Evolutionary conservation across 2,888 invertebrate genomes (phyloP).

Genomic region (Encarsia formosa): DNA sequence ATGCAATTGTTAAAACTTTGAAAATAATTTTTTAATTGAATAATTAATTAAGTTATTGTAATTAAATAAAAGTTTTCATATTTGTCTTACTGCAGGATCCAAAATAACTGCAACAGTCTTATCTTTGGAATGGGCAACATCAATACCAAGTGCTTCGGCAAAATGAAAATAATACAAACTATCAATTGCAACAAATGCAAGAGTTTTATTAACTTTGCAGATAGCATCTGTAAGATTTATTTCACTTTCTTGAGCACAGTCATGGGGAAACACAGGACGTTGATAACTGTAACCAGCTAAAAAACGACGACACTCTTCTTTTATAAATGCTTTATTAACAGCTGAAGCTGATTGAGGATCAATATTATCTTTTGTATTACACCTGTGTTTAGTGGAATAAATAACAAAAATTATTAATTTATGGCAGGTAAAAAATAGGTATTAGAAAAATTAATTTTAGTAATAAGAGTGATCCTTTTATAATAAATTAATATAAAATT

Average conservation of each 20-base stretch:
- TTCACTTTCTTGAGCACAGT: constrained; percentile 33
- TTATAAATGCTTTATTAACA: constrained; percentile 43
- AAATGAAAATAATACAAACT: constrained; percentile 69
- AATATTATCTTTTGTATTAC: constrained; percentile 37
- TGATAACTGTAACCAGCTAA: constrained; percentile 45
- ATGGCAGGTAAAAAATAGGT: too few relatives aligned
- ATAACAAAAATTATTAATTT: constrained; percentile 6
- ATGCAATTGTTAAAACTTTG: background rate
- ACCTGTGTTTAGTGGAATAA: background rate
- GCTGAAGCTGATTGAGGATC: constrained; percentile 58
- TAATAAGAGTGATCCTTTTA: too few relatives aligned
- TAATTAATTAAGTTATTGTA: background rate
- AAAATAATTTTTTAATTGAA: background rate
- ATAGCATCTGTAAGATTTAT: constrained; percentile 35
- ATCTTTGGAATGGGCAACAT: constrained; percentile 58
- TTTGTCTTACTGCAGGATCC: constrained; percentile 66
- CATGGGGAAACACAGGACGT: constrained; percentile 38
- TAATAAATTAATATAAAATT: too few relatives aligned
- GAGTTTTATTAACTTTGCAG: constrained; percentile 56
- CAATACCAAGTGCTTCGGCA: constrained; percentile 70
- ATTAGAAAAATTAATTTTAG: too few relatives aligned
- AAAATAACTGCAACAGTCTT: constrained; percentile 68
- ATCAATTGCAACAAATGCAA: constrained; percentile 69
- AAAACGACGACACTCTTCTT: constrained; percentile 40
- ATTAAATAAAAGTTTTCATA: constrained; percentile 9